Conservation (phyloP, 2,888 invertebrate species). For the Apotomis turbidana region DNA sequence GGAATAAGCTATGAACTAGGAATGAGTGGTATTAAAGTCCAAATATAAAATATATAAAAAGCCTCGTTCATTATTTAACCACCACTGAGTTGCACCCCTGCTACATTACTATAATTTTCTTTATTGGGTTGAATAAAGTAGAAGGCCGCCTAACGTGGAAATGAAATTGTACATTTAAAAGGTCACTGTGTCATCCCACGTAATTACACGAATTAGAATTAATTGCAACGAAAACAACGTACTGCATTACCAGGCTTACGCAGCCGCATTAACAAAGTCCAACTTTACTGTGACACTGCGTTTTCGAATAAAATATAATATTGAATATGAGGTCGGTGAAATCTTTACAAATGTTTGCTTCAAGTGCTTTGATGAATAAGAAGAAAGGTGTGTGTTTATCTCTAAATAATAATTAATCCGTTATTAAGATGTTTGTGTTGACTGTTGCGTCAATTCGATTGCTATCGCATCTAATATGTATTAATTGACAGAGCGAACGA, state of each 20-base stretch:
- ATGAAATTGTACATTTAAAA: neutral
- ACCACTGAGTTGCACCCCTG: too few relatives aligned
- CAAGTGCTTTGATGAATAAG: conserved; percentile 4
- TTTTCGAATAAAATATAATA: neutral
- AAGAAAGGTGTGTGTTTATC: conserved; percentile 9
- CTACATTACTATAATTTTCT: neutral
- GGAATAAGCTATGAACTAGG: too few relatives aligned
- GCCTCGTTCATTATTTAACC: too few relatives aligned
- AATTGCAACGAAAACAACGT: conserved; percentile 23
- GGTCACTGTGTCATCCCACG: neutral
- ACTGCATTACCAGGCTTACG: conserved; percentile 12
- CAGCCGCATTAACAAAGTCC: conserved; percentile 1
- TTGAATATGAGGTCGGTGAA: conserved; percentile 21
- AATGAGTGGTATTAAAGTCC: too few relatives aligned
- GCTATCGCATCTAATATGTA: too few relatives aligned
- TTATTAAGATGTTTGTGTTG: neutral
- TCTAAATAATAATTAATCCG: neutral
- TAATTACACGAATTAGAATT: conserved; percentile 26
- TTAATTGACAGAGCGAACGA: too few relatives aligned
- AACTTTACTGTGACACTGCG: neutral
- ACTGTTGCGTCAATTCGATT: neutral
- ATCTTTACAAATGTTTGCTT: conserved; percentile 30
- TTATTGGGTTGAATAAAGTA: neutral
- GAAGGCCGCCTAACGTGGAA: neutral
- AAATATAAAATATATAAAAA: too few relatives aligned